Evolutionary conservation across 2,113 vertebrate genomes (phyloP).

Genomic region (Charina bottae): DNA sequence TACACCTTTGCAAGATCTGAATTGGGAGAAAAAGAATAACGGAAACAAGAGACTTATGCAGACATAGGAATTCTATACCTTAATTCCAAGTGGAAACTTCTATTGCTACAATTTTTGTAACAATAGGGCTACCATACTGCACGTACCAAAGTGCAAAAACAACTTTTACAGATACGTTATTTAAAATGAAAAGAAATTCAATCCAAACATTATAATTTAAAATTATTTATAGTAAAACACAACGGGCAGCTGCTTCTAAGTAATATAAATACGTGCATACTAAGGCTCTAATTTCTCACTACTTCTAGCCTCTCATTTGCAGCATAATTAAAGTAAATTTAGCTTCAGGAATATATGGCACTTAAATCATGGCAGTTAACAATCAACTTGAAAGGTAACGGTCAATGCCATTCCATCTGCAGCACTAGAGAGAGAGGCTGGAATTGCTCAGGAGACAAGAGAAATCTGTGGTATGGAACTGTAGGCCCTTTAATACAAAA

Average conservation of each 20-base stretch:
- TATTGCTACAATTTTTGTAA: neutral
- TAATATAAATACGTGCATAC: neutral
- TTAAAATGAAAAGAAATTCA: neutral
- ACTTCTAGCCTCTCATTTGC: neutral
- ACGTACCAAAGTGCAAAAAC: neutral
- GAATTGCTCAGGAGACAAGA: neutral
- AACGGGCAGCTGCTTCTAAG: neutral
- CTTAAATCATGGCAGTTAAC: neutral
- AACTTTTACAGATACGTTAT: neutral
- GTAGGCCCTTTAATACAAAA: neutral
- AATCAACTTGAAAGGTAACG: neutral
- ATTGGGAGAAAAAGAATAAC: neutral
- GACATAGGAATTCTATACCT: no score
- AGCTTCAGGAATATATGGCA: neutral
- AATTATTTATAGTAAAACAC: neutral
- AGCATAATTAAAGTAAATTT: neutral
- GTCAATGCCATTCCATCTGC: neutral
- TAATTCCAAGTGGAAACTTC: neutral
- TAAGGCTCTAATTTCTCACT: neutral
- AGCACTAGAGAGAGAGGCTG: neutral
- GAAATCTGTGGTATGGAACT: neutral
- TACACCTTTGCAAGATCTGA: conserved; percentile 51
- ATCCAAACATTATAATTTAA: neutral
- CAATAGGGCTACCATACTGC: neutral
- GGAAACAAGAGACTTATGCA: neutral